Base-by-base conservation (phyloP, 1,140 invertebrate genomes). In the Heliconius hermathena region DNA sequence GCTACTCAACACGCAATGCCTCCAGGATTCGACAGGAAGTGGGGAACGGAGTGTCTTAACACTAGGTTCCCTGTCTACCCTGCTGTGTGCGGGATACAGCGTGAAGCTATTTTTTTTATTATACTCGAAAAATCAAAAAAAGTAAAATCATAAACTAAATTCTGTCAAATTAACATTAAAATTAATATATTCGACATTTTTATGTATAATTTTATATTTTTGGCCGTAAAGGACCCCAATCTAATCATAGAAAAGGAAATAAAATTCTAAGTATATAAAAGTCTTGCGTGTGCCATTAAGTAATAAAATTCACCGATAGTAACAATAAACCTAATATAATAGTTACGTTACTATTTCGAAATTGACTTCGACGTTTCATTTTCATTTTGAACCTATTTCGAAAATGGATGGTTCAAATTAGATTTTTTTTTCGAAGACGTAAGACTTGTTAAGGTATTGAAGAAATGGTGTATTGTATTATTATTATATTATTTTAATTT, bases 191-290 rank as follows among this genome's bases (percentile, higher is more conserved):
- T 66, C 60, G 60, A 66, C 9, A 29, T 16, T 66, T 66, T 66
- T 11, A 66, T 13, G 11, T 66, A 29, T 52, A 52, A 22, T 26
- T 66, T 38, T 60, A 9, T 74, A 20, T 74, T 74, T 52, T 36
- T 74, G 16, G 6, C 33, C 33, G 5, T 74, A 74, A 74, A 36
- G 57, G n/a, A 46, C 54, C 57, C 22, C 16, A 73, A 22, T 41
- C 52, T 41, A 73, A 73, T 73, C 71, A 76, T 76, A 78, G 77
- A 73, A 73, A 41, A 72, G 72, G 72, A 73, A 76, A 78, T 78
- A 73, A 77, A 77, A n/a, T 54, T 73, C 71, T 70, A 46, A 60
- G 36, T 33, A 66, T 60, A 78, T 73, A 78, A 60, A 73, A 72
- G 49, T 73, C 29, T 78, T 66, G 77, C 77, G 77, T 78, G 77